Evolutionary conservation across 2,888 invertebrate species (phyloP).

Genomic region (Cephus pygmeus): DNA sequence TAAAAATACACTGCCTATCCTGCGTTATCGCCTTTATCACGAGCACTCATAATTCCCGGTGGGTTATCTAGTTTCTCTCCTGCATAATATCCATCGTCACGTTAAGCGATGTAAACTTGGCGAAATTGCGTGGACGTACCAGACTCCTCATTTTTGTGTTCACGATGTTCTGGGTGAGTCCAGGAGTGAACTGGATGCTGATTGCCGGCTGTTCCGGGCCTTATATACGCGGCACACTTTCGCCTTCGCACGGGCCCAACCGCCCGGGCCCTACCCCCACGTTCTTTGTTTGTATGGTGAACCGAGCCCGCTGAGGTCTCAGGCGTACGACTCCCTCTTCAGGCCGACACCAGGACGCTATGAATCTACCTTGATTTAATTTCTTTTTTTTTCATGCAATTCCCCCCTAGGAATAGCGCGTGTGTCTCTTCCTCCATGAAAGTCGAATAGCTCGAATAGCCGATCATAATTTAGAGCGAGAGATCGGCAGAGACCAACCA

Average conservation of each 20-base stretch:
- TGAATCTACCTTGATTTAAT: conserved; percentile 19
- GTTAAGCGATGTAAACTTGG: neutral
- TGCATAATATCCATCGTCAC: neutral
- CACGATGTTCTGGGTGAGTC: conserved; percentile 67
- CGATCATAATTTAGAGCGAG: conserved; percentile 32
- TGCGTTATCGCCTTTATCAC: neutral
- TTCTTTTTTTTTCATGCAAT: conserved; percentile 9
- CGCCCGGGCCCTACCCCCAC: conserved; percentile 54
- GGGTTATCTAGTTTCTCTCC: neutral
- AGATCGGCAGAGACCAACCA: conserved; percentile 26
- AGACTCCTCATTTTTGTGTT: conserved; percentile 62
- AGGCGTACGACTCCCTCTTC: conserved; percentile 54
- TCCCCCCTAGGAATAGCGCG: neutral
- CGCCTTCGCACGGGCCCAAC: conserved; percentile 65
- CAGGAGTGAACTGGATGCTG: conserved; percentile 72
- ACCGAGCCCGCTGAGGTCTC: conserved; percentile 55
- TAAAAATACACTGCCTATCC: neutral
- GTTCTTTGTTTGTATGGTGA: conserved; percentile 61
- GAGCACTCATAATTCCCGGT: neutral
- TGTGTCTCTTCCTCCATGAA: conserved; percentile 5
- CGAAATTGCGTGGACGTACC: conserved; percentile 51
- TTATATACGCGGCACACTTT: conserved; percentile 72
- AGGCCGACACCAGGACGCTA: conserved; percentile 24
- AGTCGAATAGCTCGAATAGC: neutral
- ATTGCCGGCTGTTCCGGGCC: conserved; percentile 67